A percentile compares a stretch with the other conserved stretches of the same genome.
Conservation (phyloP, 2,113 vertebrate species). For the Periophthalmodon schlosseri region DNA sequence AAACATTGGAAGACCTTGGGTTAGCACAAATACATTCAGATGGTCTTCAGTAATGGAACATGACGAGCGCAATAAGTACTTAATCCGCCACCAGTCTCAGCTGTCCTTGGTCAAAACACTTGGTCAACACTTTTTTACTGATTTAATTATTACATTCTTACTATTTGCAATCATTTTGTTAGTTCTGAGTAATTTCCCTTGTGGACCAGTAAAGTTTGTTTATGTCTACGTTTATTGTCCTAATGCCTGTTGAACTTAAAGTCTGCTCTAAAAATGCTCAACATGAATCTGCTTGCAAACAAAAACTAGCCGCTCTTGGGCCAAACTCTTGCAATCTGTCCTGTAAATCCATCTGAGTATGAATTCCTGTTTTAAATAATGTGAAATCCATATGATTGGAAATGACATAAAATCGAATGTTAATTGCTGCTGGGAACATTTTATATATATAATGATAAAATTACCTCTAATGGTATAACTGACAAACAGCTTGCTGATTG, state of each 20-base stretch:
- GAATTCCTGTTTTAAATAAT: background rate
- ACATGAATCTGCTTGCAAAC: background rate
- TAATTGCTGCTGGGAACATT: background rate
- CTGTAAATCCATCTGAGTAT: background rate
- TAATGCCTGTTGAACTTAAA: too few relatives aligned
- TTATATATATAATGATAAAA: background rate
- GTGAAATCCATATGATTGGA: background rate
- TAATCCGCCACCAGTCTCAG: background rate
- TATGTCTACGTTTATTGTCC: too few relatives aligned
- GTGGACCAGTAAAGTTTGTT: too few relatives aligned
- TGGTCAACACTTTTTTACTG: background rate
- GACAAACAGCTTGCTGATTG: background rate
- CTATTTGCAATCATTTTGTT: too few relatives aligned
- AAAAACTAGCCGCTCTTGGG: background rate
- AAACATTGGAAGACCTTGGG: conserved; percentile 21
- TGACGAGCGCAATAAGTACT: background rate
- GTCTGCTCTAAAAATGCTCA: background rate
- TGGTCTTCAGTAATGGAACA: background rate
- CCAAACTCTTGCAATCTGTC: background rate
- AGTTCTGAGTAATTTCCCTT: too few relatives aligned
- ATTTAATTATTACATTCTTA: too few relatives aligned
- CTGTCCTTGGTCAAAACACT: background rate
- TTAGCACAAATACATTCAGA: conserved; percentile 14
- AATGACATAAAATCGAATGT: background rate
- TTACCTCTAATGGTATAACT: background rate